Evolutionary conservation across 2,888 invertebrate genomes (phyloP), one percentile per base, ranked within the genome.

Genomic region (Nemurella pictetii): DNA sequence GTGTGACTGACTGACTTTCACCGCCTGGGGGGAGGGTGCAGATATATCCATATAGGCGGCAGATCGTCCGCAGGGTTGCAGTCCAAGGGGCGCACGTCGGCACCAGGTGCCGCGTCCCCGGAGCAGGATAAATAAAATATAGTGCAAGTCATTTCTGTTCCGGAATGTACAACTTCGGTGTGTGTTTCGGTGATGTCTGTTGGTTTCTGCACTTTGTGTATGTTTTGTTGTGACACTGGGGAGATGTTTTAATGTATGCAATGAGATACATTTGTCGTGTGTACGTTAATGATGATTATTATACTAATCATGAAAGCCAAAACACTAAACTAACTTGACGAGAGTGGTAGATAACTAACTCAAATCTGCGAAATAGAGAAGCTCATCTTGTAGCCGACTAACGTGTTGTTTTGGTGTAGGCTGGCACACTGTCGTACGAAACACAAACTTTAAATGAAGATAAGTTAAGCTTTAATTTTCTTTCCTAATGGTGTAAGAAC

Each of bases 111-210:
- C 55, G 82, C 27, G 5, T 82, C 82, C 55, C 72, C 26, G 27
- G 27, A 55, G 82, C 27, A 25, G 27, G 82, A 82, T 82, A 82
- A 82, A 82, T 82, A 82, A 82, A 82, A 82, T 35, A 80, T 78
- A 81, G 75, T 27, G 30, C 82, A 15, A 12, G 55, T 82, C 55
- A 82, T 72, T 72, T 82, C 36, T 72, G 30, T 4, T 3, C 2
- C 20, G 27, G 55, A 82, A 82, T 82, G 72, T 82, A 72, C 82
- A 82, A 82, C 15, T 32, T n/a, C 80, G 25, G 77, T 30, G n/a
- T 80, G 80, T 35, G 32, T 35, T 74, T n/a, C 4, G 74, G 5
- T 15, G 12, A n/a, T n/a, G n/a, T n/a, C n/a, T 55, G 55, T 55
- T 20, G 55, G 55, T 55, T 2, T 55, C 9, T 55, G 55, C 55